A percentile compares a stretch with the other conserved stretches of the same genome.
These are phyloP conservation scores for Antheraea assamensis DNA, from an alignment of 2,888 invertebrate genomes.

Conservation along the genomic window DNA sequence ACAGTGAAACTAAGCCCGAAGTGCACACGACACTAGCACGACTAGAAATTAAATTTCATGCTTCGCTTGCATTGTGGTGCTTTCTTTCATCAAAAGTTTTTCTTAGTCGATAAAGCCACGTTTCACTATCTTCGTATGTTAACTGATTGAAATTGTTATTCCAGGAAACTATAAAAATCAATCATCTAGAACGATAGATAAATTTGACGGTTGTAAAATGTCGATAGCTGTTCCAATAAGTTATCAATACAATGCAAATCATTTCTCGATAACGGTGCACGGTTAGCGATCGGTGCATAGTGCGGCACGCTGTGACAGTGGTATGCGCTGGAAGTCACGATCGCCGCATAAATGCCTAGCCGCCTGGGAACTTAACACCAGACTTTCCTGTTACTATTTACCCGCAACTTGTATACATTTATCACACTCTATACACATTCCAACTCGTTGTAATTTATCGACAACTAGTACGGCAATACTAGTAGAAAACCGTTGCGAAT, in stretches of 20 bases:
- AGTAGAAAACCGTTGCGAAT: background rate
- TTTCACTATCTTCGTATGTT: too few species aligned
- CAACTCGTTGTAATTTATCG: conserved; percentile 18
- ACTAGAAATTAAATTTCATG: background rate
- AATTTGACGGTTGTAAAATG: background rate
- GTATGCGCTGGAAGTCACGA: conserved; percentile 43
- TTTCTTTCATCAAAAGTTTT: background rate
- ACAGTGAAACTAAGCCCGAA: background rate
- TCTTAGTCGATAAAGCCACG: too few species aligned
- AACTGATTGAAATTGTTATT: too few species aligned
- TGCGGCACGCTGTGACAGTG: conserved; percentile 18
- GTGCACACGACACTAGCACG: background rate
- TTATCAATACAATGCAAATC: conserved; percentile 7
- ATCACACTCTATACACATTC: conserved; percentile 10
- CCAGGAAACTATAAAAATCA: background rate
- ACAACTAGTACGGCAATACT: background rate
- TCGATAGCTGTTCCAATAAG: background rate
- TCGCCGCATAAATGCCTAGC: conserved; percentile 34
- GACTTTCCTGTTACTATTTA: conserved; percentile 23
- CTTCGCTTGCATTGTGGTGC: background rate
- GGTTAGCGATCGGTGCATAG: background rate
- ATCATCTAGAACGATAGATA: background rate
- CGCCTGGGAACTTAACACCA: conserved; percentile 37
- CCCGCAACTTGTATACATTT: conserved; percentile 16
- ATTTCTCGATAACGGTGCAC: background rate